A percentile compares a stretch with the other conserved stretches of the same genome.
Conservation (phyloP, 2,113 vertebrate species). For the Coracopsis vasa region DNA sequence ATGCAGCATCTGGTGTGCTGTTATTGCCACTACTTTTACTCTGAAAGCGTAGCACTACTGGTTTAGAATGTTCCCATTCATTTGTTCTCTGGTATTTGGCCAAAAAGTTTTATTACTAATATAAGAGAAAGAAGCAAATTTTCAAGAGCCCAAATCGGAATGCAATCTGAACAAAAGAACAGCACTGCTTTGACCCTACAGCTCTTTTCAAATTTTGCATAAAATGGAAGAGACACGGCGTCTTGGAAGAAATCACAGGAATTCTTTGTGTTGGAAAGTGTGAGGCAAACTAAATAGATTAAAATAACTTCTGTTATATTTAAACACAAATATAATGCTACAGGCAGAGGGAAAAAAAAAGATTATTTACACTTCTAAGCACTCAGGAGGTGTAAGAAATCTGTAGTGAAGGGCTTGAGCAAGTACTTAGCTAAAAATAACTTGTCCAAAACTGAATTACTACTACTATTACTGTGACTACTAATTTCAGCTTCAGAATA, state of each 20-base stretch:
- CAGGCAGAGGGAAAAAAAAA: neutral
- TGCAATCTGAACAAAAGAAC: neutral
- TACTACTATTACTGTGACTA: neutral
- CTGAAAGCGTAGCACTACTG: neutral
- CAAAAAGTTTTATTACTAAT: neutral
- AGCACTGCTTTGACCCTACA: neutral
- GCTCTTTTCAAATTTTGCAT: conserved; percentile 1
- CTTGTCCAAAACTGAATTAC: conserved; percentile 26
- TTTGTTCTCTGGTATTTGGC: conserved; percentile 10
- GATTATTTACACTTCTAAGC: conserved; percentile 17
- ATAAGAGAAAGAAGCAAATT: neutral
- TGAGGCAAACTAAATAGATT: conserved; percentile 38
- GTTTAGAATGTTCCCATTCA: conserved; percentile 15
- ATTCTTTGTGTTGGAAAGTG: conserved; percentile 49
- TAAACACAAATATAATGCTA: conserved; percentile 44
- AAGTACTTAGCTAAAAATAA: conserved; percentile 48
- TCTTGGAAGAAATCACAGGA: conserved; percentile 27
- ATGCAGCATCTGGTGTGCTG: conserved; percentile 29
- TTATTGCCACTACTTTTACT: conserved; percentile 8
- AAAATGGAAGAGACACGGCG: neutral
- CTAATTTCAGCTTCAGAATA: conserved; percentile 30
- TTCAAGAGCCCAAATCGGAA: neutral
- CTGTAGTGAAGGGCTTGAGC: conserved; percentile 14
- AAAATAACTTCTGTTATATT: conserved; percentile 39
- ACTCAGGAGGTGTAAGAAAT: conserved; percentile 34